A percentile compares a stretch with the other conserved stretches of the same genome.
Evolutionary conservation across 1,140 invertebrate species (phyloP).

Genomic region (Zaprionus nigranus): DNA sequence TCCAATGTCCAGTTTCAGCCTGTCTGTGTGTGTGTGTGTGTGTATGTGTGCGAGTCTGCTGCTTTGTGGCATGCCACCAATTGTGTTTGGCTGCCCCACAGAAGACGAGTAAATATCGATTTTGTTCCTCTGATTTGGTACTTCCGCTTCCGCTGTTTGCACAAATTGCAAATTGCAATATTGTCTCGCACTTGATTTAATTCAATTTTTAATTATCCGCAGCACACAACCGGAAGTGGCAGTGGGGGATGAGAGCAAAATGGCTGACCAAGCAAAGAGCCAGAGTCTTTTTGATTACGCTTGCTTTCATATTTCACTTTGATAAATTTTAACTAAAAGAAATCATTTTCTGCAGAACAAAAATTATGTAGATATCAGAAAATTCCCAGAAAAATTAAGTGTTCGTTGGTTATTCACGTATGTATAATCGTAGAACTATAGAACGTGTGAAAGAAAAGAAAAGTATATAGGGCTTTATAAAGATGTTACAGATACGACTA

Average conservation of each 20-base stretch:
- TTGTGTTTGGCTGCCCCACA: constrained; percentile 25
- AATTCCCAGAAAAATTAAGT: too few species aligned
- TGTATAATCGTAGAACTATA: too few species aligned
- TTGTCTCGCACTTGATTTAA: constrained; percentile 49
- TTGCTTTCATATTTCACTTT: not conserved
- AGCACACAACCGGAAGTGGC: constrained; percentile 14
- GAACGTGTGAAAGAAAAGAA: not conserved
- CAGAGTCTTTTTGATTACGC: not conserved
- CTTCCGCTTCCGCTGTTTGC: constrained; percentile 72
- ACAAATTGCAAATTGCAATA: constrained; percentile 63
- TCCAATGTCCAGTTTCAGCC: constrained; percentile 1
- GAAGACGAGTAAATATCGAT: constrained; percentile 67
- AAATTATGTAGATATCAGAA: too few species aligned
- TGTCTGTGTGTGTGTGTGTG: constrained; percentile 35
- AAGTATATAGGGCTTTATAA: not conserved
- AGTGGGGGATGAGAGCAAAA: not conserved
- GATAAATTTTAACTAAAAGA: not conserved
- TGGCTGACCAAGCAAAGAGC: not conserved
- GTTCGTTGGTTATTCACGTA: too few species aligned
- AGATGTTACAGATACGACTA: not conserved
- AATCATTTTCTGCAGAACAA: not conserved
- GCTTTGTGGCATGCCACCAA: constrained; percentile 24
- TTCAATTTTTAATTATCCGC: constrained; percentile 43
- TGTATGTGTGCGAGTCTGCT: constrained; percentile 23
- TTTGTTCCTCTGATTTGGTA: constrained; percentile 51